Evolutionary conservation across 2,888 invertebrate genomes (phyloP), one percentile per base, ranked within the genome.

Genomic region (Morpho achilles): DNA sequence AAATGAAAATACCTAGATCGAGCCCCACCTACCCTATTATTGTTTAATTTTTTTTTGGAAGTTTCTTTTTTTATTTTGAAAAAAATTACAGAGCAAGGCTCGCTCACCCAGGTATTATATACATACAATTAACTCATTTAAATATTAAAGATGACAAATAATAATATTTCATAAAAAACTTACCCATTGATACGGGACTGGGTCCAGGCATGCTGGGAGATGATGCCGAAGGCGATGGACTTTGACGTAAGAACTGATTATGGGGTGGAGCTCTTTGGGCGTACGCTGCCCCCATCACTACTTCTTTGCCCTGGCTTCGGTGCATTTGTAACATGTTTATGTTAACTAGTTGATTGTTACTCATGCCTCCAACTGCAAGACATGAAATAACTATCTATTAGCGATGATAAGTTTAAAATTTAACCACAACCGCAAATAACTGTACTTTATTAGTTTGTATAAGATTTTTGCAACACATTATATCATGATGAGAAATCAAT

Each of bases 201-300:
- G 93, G 92, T 0, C 92, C 92, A 5, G 87, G 91, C 82, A 93
- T 91, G 48, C 92, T 92, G 41, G 94, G 95, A 49, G 94, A 94
- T 7, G 94, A 94, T 0, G 94, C 95, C 0, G 95, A 94, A 0
- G 96, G 95, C 10, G 95, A 94, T 0, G 96, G 96, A 72, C 96
- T 96, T 76, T 96, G 96, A 0, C 95, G 90, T 67, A 96, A 88
- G 83, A 95, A 96, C 76, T 95, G 95, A 66, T 91, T 93, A 4
- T 96, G 95, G 0, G 94, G 93, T 0, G 94, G 94, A 47, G 94
- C 94, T 0, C 96, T 87, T 0, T 75, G 74, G 2, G 77, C 72
- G 68, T 92, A 92, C 61, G 91, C 91, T 41, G 85, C 85, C 7
- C 84, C 87, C 68, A 91, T 79, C 81, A 86, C 81, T 44, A 80